These are phyloP conservation scores for Erpetoichthys calabaricus DNA, from an alignment of 2,797 vertebrate species.

Conservation along the genomic window DNA sequence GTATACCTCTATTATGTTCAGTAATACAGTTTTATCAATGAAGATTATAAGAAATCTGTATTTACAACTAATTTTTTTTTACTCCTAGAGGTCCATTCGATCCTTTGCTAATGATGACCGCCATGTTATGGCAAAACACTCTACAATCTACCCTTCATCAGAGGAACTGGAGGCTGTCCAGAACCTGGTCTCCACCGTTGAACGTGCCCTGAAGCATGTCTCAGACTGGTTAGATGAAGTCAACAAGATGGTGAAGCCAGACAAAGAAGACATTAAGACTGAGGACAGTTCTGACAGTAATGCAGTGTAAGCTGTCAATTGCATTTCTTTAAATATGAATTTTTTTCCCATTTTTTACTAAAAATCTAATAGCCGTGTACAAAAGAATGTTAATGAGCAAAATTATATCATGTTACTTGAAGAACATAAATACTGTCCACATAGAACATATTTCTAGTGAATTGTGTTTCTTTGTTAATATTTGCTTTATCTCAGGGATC, in stretches of 20 bases:
- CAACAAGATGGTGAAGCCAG: slow-evolving; percentile 41
- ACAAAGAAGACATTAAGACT: slow-evolving; percentile 25
- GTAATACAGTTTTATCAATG: too few relatives aligned
- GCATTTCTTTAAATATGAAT: neutral
- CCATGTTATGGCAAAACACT: slow-evolving; percentile 98
- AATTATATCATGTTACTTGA: too few relatives aligned
- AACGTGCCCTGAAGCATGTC: slow-evolving; percentile 91
- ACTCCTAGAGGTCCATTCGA: slow-evolving; percentile 83
- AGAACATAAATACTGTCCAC: too few relatives aligned
- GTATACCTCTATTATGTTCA: too few relatives aligned
- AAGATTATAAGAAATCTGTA: too few relatives aligned
- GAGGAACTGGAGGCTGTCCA: slow-evolving; percentile 92
- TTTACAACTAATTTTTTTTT: slow-evolving; percentile 7
- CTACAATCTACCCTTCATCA: slow-evolving; percentile 91
- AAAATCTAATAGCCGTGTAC: too few relatives aligned
- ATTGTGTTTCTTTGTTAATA: too few relatives aligned
- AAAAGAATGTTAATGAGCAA: too few relatives aligned
- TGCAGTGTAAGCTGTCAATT: slow-evolving; percentile 54
- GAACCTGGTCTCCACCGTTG: slow-evolving; percentile 90
- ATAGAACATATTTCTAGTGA: too few relatives aligned
- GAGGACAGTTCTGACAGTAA: slow-evolving; percentile 51
- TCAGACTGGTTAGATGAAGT: slow-evolving; percentile 90
- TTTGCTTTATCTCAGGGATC: slow-evolving; percentile 52
- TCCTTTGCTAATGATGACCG: slow-evolving; percentile 97
- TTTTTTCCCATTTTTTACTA: too few relatives aligned